A percentile compares a stretch with the other conserved stretches of the same genome.
phyloP scores from a whole-genome alignment of 1,140 invertebrate genomes.

The Diorhabda elongata region DNA sequence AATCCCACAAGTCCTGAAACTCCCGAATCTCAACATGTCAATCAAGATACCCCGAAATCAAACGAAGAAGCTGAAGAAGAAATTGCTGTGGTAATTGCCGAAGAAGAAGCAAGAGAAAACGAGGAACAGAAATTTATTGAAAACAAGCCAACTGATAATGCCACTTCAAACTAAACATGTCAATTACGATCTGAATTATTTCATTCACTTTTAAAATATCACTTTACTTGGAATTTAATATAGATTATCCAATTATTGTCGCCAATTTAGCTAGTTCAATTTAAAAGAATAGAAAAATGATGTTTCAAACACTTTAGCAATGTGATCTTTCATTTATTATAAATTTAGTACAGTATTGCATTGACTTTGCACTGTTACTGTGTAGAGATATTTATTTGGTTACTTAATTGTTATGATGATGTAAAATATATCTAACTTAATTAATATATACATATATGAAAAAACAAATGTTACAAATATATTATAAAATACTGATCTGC shows the following conservation, averaged over 20 bases:
- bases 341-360: not conserved
- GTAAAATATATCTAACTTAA: not conserved
- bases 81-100: not conserved
- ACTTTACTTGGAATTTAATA: not conserved
- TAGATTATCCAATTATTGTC: not conserved
- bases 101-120: not conserved
- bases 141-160: too few relatives aligned
- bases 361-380: not conserved
- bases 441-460: too few relatives aligned
- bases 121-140: not conserved
- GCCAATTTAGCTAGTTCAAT: not conserved
- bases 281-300: not conserved
- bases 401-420: not conserved
- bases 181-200: not conserved
- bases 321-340: not conserved
- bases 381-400: constrained; percentile 2
- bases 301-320: not conserved
- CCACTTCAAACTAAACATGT: too few relatives aligned
- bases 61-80: not conserved
- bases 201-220: not conserved
- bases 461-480: too few relatives aligned
- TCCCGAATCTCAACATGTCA: not conserved
- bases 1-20: not conserved
- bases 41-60: too few relatives aligned
- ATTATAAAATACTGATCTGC: too few relatives aligned